Evolutionary conservation across 2,797 vertebrate genomes (phyloP), one percentile per base, ranked within the genome.

Genomic region (Cossypha heuglini): DNA sequence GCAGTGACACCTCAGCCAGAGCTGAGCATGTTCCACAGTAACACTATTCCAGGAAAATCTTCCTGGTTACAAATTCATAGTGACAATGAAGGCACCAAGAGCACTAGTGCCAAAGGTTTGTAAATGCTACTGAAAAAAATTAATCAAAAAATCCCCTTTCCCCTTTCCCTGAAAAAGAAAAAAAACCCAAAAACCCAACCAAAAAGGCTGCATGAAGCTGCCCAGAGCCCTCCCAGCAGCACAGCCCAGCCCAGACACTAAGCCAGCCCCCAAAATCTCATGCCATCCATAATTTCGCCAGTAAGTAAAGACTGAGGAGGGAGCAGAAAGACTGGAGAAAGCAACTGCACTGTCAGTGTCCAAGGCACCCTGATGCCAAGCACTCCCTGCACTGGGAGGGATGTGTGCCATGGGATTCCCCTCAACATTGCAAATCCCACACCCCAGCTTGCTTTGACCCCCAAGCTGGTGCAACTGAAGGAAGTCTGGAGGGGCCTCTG

Each of bases 11-110:
- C 0, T 20, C 68, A 82, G 66, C 38, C 21, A 62, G 38, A 92
- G 84, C 81, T 54, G 61, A 52, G 33, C 25, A 1, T 4, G 33
- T 31, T 33, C 91, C 80, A 69, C 2, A 33, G 43, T 38, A 62
- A 93, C 66, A 77, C 59, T 37, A 8, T 15, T 49, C 82, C 86
- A 62, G 93, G 91, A 94, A 16, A 1, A 55, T 28, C 16, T 18
- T 78, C 90, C 92, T 83, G 66, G 49, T 66, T 64, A 33, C 26
- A 78, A 79, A 42, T 74, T 92, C 86, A 67, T 42, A 59, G 63
- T 5, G 14, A 77, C 43, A 74, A 20, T 10, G 48, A 81, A 49
- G 38, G 93, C 80, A 91, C 55, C 29, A 14, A 88, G 46, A 58
- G n/a, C 78, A 78, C 25, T 85, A 48, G 49, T 68, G 79, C 85